Conservation (phyloP, 2,113 vertebrate species). For the Ciconia maguari region DNA sequence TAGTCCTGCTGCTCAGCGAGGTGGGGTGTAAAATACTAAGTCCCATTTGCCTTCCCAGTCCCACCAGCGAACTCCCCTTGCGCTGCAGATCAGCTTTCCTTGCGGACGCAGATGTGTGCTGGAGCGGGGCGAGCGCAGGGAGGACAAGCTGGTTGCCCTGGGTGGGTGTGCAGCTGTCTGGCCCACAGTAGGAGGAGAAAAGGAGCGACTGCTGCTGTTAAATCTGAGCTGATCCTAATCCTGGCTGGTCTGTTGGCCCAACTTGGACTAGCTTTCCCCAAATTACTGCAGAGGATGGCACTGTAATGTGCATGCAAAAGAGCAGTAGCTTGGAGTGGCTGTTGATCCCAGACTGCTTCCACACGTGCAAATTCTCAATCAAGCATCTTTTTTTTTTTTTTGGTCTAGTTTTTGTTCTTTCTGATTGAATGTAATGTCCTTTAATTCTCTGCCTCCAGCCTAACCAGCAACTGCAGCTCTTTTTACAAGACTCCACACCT, state of each 20-base stretch:
- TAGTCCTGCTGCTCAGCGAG: neutral
- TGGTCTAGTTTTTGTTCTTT: constrained; percentile 32
- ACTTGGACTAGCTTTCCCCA: neutral
- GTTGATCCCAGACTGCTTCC: neutral
- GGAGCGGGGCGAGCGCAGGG: neutral
- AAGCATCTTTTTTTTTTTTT: constrained; percentile 67
- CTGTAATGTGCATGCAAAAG: neutral
- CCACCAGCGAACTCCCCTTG: neutral
- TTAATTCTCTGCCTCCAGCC: constrained; percentile 56
- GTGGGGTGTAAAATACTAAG: fast-evolving
- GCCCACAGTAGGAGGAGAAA: neutral
- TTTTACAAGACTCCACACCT: constrained; percentile 60
- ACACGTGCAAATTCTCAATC: constrained; percentile 63
- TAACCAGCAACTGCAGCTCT: constrained; percentile 57
- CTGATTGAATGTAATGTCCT: constrained; percentile 34
- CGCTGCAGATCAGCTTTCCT: neutral
- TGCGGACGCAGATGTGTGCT: neutral
- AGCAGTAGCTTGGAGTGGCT: neutral
- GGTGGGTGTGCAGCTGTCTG: neutral
- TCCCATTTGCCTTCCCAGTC: neutral
- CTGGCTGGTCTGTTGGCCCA: neutral
- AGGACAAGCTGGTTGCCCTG: neutral
- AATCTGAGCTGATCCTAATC: neutral
- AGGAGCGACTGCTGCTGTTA: neutral
- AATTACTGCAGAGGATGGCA: neutral